Conservation (phyloP, 2,888 invertebrate genomes). For the Slavum lentiscoides region DNA sequence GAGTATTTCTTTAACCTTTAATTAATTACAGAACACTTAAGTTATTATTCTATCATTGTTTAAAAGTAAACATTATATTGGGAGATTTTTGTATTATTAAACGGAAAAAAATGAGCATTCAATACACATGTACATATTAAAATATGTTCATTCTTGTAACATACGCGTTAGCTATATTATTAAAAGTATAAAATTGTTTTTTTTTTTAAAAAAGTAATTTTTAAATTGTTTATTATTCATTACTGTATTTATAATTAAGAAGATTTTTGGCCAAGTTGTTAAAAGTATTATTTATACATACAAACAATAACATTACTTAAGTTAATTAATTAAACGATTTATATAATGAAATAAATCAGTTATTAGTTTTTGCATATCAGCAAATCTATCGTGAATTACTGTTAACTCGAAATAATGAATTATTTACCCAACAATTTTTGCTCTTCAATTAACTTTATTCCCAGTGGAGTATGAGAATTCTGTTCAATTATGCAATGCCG, state of each 20-base stretch:
- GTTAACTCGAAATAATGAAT: conserved; percentile 21
- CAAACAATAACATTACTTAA: background rate
- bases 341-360: conserved; percentile 13
- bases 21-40: conserved; percentile 24
- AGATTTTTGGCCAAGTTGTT: too few species aligned
- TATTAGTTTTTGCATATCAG: conserved; percentile 19
- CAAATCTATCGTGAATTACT: background rate
- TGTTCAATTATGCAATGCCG: conserved; percentile 28
- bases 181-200: too few species aligned
- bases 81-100: background rate
- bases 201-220: too few species aligned
- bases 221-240: too few species aligned
- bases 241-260: too few species aligned
- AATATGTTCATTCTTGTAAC: too few species aligned
- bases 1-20: conserved; percentile 41
- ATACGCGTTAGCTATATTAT: too few species aligned
- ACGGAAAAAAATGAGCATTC: background rate
- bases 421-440: conserved; percentile 37
- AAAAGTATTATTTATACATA: too few species aligned
- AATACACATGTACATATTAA: background rate
- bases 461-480: conserved; percentile 31
- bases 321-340: conserved; percentile 17
- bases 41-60: conserved; percentile 19
- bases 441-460: conserved; percentile 39
- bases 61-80: conserved; percentile 15